These are phyloP conservation scores for Xenotilapia caudafasciata DNA, from an alignment of 2,113 vertebrate genomes.

Conservation along the genomic window DNA sequence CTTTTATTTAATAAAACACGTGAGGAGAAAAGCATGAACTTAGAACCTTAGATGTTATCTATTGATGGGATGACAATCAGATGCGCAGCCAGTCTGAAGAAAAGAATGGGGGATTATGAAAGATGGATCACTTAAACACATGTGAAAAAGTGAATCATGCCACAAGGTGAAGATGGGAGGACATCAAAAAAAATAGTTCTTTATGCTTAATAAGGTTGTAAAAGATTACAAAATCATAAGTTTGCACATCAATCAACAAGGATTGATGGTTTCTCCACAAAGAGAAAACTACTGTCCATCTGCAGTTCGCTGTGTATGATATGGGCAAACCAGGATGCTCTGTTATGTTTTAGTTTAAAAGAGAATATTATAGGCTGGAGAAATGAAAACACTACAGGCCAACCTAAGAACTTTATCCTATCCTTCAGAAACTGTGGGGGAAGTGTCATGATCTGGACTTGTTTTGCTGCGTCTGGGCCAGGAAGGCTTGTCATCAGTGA, in stretches of 20 bases:
- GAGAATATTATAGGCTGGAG: neutral
- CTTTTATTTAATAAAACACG: neutral
- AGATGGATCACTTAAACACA: neutral
- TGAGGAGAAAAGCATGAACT: neutral
- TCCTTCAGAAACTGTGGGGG: neutral
- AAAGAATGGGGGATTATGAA: neutral
- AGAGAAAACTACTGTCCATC: neutral
- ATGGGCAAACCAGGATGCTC: neutral
- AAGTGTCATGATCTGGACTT: neutral
- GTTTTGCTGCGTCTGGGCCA: neutral
- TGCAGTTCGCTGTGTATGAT: neutral
- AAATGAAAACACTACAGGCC: neutral
- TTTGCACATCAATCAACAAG: neutral
- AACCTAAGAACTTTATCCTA: neutral
- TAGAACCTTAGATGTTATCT: neutral
- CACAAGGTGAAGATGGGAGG: neutral
- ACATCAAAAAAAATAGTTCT: neutral
- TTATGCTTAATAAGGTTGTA: neutral
- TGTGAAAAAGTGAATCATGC: neutral
- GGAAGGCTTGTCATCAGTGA: neutral
- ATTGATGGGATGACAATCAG: neutral
- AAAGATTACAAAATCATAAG: neutral
- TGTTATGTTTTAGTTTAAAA: neutral
- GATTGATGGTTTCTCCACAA: neutral
- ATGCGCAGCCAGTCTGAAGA: neutral